These are phyloP conservation scores for Chrysemys picta DNA, from an alignment of 2,113 vertebrate species.

Conservation along the genomic window DNA sequence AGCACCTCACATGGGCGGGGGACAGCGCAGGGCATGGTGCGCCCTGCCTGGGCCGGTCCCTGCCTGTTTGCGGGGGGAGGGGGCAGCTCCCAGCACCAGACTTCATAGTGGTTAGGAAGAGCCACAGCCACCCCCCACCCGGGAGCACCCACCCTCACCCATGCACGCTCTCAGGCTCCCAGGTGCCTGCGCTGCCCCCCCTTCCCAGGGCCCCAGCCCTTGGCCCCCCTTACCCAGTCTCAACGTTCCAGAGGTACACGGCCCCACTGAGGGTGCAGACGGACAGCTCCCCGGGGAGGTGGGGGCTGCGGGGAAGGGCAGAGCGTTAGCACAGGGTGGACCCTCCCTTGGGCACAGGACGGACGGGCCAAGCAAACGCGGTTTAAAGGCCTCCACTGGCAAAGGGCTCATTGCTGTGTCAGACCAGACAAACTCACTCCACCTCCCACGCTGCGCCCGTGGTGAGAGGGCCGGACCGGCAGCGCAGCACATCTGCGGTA, in stretches of 20 bases:
- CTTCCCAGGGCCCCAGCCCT: background rate
- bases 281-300: slow-evolving; percentile 85
- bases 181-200: background rate
- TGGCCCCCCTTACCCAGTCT: slow-evolving; percentile 78
- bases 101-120: background rate
- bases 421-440: background rate
- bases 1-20: background rate
- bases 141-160: background rate
- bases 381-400: background rate
- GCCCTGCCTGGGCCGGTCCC: background rate
- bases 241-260: slow-evolving; percentile 84
- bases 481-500: no score
- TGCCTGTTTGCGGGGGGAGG: background rate
- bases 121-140: background rate
- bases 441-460: no score
- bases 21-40: background rate
- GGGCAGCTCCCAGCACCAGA: no score
- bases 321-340: background rate
- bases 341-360: background rate
- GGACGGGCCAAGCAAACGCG: background rate
- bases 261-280: slow-evolving; percentile 83
- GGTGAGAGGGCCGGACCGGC: no score
- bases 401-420: no score
- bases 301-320: slow-evolving; percentile 73
- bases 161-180: accelerated